phyloP scores from a whole-genome alignment of 2,797 vertebrate genomes.

The Sebastes itinus region DNA sequence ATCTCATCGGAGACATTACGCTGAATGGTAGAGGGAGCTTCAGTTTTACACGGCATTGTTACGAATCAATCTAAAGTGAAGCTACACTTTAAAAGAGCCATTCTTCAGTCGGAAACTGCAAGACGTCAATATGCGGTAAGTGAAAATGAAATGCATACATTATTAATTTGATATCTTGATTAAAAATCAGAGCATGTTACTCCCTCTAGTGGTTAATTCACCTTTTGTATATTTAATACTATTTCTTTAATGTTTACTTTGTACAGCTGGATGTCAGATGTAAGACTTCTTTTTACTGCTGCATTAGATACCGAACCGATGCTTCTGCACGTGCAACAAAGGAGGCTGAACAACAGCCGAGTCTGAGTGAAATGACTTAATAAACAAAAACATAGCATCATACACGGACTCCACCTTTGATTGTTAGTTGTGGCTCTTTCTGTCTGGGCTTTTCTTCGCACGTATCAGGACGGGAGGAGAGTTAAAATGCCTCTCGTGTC shows the following conservation, averaged over 20 bases:
- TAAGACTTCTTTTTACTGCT: background rate
- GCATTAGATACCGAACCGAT: conserved; percentile 10
- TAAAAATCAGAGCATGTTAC: background rate
- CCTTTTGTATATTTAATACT: conserved; percentile 2
- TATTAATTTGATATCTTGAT: background rate
- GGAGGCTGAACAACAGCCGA: conserved; percentile 36
- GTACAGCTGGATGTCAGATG: conserved; percentile 4
- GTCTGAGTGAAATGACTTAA: conserved; percentile 53
- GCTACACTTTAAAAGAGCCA: conserved; percentile 26
- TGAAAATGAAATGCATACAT: conserved; percentile 11
- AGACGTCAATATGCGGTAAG: background rate
- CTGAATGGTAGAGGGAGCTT: conserved; percentile 70
- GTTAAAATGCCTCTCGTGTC: conserved; percentile 79
- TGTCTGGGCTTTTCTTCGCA: conserved; percentile 56
- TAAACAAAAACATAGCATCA: conserved; percentile 59
- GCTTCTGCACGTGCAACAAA: conserved; percentile 33
- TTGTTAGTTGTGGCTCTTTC: conserved; percentile 60
- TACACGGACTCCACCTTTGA: conserved; percentile 56
- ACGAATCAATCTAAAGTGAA: conserved; percentile 80
- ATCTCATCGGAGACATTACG: conserved; percentile 65
- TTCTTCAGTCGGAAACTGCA: conserved; percentile 6
- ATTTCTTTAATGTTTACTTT: background rate
- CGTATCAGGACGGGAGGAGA: conserved; percentile 46
- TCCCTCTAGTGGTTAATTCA: conserved; percentile 21
- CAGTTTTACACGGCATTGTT: conserved; percentile 69